phyloP scores from a whole-genome alignment of 1,140 invertebrate genomes.

The Drosophila varians region DNA sequence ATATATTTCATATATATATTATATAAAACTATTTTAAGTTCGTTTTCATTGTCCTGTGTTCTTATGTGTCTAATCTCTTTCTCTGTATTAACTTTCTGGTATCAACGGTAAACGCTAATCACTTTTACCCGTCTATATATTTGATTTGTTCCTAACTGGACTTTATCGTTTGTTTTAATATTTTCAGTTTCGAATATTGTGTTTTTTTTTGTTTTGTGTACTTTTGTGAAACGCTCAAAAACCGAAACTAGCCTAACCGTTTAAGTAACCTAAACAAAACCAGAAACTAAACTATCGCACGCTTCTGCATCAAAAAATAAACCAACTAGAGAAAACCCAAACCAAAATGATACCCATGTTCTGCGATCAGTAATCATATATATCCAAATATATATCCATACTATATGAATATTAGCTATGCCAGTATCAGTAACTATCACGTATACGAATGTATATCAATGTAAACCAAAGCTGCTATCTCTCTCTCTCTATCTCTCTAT shows the following conservation, averaged over 20 bases:
- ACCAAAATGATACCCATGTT: conserved; percentile 63
- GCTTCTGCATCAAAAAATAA: conserved; percentile 78
- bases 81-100: conserved; percentile 44
- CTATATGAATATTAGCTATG: conserved; percentile 73
- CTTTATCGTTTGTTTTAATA: conserved; percentile 13
- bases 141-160: conserved; percentile 37
- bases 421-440: conserved; percentile 75
- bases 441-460: conserved; percentile 67
- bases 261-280: conserved; percentile 68
- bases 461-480: conserved; percentile 66
- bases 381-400: conserved; percentile 33
- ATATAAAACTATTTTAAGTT: conserved; percentile 3
- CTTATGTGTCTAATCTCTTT: conserved; percentile 37
- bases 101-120: conserved; percentile 17
- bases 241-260: conserved; percentile 77
- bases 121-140: conserved; percentile 31
- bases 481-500: conserved; percentile 52
- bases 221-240: conserved; percentile 75
- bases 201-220: conserved; percentile 61
- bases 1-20: neutral
- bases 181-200: conserved; percentile 32
- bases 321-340: conserved; percentile 42
- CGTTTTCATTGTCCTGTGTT: conserved; percentile 41
- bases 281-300: conserved; percentile 77
- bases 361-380: conserved; percentile 68